A percentile compares a stretch with the other conserved stretches of the same genome.
Conservation (phyloP, 2,888 invertebrate species). For the Frankliniella fusca region DNA sequence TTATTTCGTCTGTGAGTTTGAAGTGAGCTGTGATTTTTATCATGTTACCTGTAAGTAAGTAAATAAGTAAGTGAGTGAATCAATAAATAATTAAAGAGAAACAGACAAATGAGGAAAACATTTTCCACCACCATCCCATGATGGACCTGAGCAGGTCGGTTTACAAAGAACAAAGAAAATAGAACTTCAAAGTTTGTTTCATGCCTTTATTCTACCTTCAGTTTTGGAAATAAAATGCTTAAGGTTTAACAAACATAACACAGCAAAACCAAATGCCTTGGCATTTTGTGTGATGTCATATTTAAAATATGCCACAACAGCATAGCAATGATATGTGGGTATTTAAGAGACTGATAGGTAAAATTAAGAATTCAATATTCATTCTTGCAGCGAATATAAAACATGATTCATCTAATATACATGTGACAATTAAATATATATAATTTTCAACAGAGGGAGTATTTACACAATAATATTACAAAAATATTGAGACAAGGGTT, state of each 20-base stretch:
- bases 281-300: neutral
- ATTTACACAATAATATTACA: constrained; percentile 13
- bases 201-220: constrained; percentile 20
- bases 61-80: neutral
- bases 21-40: neutral
- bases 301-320: neutral
- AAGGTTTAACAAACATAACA: neutral
- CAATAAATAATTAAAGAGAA: neutral
- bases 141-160: neutral
- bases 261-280: neutral
- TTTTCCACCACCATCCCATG: no score
- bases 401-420: constrained; percentile 20
- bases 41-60: neutral
- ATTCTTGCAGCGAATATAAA: constrained; percentile 5
- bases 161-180: neutral
- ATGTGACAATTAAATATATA: constrained; percentile 17
- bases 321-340: neutral
- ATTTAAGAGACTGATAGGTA: constrained; percentile 7
- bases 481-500: constrained; percentile 20
- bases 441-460: constrained; percentile 1
- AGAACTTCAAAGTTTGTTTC: neutral
- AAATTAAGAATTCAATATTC: neutral
- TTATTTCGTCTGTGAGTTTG: neutral
- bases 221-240: constrained; percentile 13
- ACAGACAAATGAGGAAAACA: no score